A percentile compares a stretch with the other conserved stretches of the same genome.
Evolutionary conservation across 2,113 vertebrate genomes (phyloP).

Genomic region (Chaenocephalus aceratus): DNA sequence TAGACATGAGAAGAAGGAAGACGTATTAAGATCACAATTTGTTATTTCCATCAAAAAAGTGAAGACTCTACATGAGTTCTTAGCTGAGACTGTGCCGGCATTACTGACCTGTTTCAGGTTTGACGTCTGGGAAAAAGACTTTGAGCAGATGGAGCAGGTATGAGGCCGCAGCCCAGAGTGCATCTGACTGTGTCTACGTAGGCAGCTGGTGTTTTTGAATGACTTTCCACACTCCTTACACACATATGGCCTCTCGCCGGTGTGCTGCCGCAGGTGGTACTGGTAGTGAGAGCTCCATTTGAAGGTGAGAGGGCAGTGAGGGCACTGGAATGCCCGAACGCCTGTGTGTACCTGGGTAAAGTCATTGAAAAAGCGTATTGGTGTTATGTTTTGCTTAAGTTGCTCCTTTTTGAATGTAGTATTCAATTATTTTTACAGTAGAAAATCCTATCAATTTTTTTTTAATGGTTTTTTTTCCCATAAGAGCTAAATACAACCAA

Average conservation of each 20-base stretch:
- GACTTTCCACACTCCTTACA: constrained; percentile 93
- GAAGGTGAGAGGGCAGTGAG: constrained; percentile 92
- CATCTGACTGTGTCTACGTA: constrained; percentile 91
- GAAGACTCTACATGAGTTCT: not conserved
- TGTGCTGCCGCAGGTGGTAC: constrained; percentile 93
- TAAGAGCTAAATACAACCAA: not conserved
- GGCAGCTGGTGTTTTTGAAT: constrained; percentile 93
- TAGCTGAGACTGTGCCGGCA: not conserved
- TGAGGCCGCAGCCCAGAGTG: constrained; percentile 93
- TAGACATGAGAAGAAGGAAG: not conserved
- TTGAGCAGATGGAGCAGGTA: constrained; percentile 88
- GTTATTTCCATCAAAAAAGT: not conserved
- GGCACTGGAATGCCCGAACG: constrained; percentile 91
- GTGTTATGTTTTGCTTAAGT: too few relatives aligned
- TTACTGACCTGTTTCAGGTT: constrained; percentile 87
- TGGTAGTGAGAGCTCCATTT: constrained; percentile 96
- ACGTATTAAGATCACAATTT: not conserved
- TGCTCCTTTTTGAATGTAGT: too few relatives aligned
- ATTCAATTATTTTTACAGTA: not conserved
- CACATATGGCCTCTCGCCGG: constrained; percentile 90
- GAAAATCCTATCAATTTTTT: too few relatives aligned
- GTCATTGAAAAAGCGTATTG: not conserved
- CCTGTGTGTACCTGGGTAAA: constrained; percentile 89
- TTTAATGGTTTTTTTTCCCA: not conserved
- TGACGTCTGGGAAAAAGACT: constrained; percentile 92